A percentile compares a stretch with the other conserved stretches of the same genome.
These are phyloP conservation scores for Naja naja DNA, from an alignment of 2,113 vertebrate genomes.

Conservation along the genomic window DNA sequence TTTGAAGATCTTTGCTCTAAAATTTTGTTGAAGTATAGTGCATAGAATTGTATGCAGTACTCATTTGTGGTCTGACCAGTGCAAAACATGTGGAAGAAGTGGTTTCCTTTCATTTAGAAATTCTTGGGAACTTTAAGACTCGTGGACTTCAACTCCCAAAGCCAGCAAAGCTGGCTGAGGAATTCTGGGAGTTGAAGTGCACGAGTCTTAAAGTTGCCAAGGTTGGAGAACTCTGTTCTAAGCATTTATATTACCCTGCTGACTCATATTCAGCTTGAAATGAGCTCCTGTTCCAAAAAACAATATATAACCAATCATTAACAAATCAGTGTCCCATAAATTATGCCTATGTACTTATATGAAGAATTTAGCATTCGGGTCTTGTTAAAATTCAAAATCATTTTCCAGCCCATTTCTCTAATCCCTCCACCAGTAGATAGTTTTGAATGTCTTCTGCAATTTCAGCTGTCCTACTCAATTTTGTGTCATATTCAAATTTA, in stretches of 20 bases:
- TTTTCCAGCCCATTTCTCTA: neutral
- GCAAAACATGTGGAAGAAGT: neutral
- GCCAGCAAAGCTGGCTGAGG: no score
- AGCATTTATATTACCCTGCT: neutral
- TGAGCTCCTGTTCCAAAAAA: neutral
- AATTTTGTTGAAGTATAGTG: neutral
- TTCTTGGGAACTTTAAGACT: no score
- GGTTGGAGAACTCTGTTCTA: neutral
- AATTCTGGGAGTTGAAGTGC: no score
- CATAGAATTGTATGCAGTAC: neutral
- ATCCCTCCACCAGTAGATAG: neutral
- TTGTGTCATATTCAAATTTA: neutral
- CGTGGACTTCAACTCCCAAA: no score
- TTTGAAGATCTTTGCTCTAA: no score
- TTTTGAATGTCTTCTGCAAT: neutral
- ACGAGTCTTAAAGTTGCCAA: no score
- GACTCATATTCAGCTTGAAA: neutral
- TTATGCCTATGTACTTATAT: neutral
- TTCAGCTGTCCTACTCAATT: neutral
- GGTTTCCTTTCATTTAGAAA: neutral
- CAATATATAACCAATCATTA: neutral
- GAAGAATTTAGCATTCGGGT: neutral
- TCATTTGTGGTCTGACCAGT: neutral
- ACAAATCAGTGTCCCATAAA: neutral
- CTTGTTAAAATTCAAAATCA: neutral